Evolutionary conservation across 2,888 invertebrate species (phyloP), one percentile per base, ranked within the genome.

Genomic region (Lottia scabra): DNA sequence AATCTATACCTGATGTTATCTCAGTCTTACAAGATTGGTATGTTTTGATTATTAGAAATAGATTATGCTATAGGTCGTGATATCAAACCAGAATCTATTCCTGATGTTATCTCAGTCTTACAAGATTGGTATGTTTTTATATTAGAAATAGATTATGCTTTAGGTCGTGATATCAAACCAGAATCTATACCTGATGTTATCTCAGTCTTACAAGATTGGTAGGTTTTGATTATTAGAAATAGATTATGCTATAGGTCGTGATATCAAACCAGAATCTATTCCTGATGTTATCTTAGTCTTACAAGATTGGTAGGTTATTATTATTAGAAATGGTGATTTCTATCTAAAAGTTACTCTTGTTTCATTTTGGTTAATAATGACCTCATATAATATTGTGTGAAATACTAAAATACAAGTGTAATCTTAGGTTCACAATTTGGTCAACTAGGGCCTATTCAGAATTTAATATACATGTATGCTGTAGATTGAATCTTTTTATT

Each of bases 1-100:
- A 94, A 68, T 96, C 97, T 86, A 93, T 97, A 0, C 92, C 93
- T 15, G 92, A 93, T 72, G 96, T 98, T 67, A 93, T 95, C 0
- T 93, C 93, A 74, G 89, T 90, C 2, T 81, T 91, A 19, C 83
- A 85, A 70, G 89, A 87, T 30, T 89, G 88, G 88, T 88, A 74
- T 71, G 80, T 63, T 16, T 67, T 30, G 2, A 30, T 30, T 30
- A 4, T 30, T 98, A 48, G 98, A 98, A 90, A 94, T 98, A 0
- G 98, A 98, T 88, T 97, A 95, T 83, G 96, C 97, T 0, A 93
- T 98, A 46, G 98, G 98, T 0, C 92, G 98, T 23, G 98, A 99
- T 77, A 97, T 98, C 44, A 93, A 94, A 48, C 93, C 94, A 0
- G 95, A 94, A 68, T 96, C 97, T 86, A 93, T 97, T 0, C 92